Conservation (phyloP, 2,797 vertebrate species). For the Melanotaenia trifasciata region DNA sequence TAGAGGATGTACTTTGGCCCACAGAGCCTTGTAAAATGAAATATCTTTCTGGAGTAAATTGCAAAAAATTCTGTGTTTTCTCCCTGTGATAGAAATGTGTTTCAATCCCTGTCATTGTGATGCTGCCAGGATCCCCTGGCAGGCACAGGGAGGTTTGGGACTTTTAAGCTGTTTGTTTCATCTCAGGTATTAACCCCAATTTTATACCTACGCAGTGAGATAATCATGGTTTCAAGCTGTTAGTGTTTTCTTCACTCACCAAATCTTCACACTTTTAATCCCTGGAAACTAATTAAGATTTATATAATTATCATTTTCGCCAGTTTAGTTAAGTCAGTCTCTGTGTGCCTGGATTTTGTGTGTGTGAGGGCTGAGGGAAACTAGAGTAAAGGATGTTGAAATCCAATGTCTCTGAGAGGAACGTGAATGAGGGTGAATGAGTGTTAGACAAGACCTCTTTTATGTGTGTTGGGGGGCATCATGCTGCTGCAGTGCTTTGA, state of each 20-base stretch:
- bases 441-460: conserved; percentile 69
- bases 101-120: conserved; percentile 71
- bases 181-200: conserved; percentile 85
- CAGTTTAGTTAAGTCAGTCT: conserved; percentile 65
- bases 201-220: conserved; percentile 82
- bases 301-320: conserved; percentile 81
- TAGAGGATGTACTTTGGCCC: conserved; percentile 64
- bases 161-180: conserved; percentile 85
- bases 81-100: conserved; percentile 64
- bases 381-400: conserved; percentile 45
- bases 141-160: conserved; percentile 75
- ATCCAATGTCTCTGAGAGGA: conserved; percentile 37
- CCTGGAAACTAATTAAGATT: conserved; percentile 87
- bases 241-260: conserved; percentile 75
- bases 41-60: conserved; percentile 74
- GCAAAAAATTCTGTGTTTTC: conserved; percentile 69
- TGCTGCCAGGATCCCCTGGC: conserved; percentile 76
- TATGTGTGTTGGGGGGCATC: conserved; percentile 65
- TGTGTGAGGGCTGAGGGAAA: conserved; percentile 26
- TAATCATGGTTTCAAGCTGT: conserved; percentile 81
- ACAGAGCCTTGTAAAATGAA: conserved; percentile 68
- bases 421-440: conserved; percentile 47
- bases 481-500: conserved; percentile 65
- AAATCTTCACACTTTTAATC: conserved; percentile 84
- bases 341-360: conserved; percentile 31